Evolutionary conservation across 37 sponge, comb jelly and placozoan species (phyloP), one percentile per base, ranked within the genome.

Genomic region (Lycopodina hypogea): DNA sequence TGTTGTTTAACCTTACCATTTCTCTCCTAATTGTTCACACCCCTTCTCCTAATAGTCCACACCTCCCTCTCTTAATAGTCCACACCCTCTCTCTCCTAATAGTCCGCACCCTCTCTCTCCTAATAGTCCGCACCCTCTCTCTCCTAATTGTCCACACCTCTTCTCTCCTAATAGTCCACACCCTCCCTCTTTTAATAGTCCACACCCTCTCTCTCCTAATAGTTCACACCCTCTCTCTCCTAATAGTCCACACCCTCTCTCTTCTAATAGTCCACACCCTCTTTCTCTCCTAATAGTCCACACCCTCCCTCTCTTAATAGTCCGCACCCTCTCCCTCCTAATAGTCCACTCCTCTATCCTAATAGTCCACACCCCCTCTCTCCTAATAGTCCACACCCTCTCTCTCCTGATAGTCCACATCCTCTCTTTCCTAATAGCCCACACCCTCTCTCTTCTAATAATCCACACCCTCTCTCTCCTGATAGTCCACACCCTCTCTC

Each of bases 171-270:
- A n/a, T n/a, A n/a, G n/a, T n/a, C n/a, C 48, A 45, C 48, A 12
- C 48, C 48, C 9, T 9, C 9, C 48, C 48, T 45, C 61, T 15
- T 6, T 12, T 60, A 8, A 3, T 12, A 35, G 3, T 41, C 19
- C 19, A 56, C 79, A 60, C 77, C 64, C 64, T 51, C 80, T 56
- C 81, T 71, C 81, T 63, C 72, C 38, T 72, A 42, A 72, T 26
- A 51, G 63, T 59, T 80, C 81, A 30, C 71, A 57, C 61, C 61
- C 81, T 55, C 81, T 42, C 71, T 55, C 81, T 24, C 81, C n/a
- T n/a, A n/a, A n/a, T n/a, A n/a, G n/a, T n/a, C n/a, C 52, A 45
- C 48, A 12, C 78, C 51, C 66, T 62, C 66, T 37, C 65, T 77
- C 78, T 35, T 55, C n/a, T n/a, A n/a, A n/a, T n/a, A n/a, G n/a